Evolutionary conservation across 2,113 vertebrate genomes (phyloP).

Genomic region (Esox niger): DNA sequence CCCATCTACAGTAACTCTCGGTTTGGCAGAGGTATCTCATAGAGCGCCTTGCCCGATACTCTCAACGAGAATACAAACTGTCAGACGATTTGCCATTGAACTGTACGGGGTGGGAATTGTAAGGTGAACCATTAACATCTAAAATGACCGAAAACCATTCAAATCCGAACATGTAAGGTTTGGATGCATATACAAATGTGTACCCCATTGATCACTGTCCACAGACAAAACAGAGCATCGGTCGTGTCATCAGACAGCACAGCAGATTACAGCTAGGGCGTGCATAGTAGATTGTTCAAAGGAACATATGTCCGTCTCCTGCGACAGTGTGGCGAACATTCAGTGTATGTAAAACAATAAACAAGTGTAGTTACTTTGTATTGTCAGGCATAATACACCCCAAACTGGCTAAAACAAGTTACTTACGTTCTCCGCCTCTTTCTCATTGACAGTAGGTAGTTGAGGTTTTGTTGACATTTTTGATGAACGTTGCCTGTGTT

Average conservation of each 20-base stretch:
- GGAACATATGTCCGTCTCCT: too few species aligned
- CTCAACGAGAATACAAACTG: slow-evolving; percentile 6
- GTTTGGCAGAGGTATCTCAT: slow-evolving; percentile 28
- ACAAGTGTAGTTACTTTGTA: too few species aligned
- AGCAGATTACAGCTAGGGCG: background rate
- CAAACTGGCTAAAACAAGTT: background rate
- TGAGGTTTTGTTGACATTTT: slow-evolving; percentile 93
- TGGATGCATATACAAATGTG: too few species aligned
- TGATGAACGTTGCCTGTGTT: background rate
- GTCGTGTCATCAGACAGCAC: too few species aligned
- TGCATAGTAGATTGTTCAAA: background rate
- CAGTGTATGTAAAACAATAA: too few species aligned
- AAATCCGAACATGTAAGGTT: background rate
- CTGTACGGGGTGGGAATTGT: slow-evolving; percentile 38
- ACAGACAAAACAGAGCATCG: too few species aligned
- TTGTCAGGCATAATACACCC: too few species aligned
- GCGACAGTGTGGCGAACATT: too few species aligned
- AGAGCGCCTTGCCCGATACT: slow-evolving; percentile 37
- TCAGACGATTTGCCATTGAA: background rate
- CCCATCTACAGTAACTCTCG: slow-evolving; percentile 17
- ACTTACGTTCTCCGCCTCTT: slow-evolving; percentile 94
- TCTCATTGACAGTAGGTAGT: slow-evolving; percentile 92
- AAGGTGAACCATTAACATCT: slow-evolving; percentile 42
- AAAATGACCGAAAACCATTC: slow-evolving; percentile 51
- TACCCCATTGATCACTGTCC: too few species aligned